These are phyloP conservation scores for Naja naja DNA, from an alignment of 2,113 vertebrate species.

Conservation along the genomic window DNA sequence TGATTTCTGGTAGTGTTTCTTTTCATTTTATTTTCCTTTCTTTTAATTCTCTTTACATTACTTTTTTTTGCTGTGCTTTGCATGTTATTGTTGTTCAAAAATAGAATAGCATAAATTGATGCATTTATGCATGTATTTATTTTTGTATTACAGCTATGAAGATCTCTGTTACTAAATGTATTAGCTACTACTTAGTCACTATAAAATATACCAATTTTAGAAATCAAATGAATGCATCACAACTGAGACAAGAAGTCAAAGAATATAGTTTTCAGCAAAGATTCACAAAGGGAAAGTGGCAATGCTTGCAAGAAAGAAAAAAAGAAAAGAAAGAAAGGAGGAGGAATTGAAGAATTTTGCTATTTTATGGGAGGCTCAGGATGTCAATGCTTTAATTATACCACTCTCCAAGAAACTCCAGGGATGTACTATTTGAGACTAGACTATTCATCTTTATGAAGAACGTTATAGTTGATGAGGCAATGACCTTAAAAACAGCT, in stretches of 20 bases:
- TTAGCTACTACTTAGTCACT: not conserved
- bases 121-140: not conserved
- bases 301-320: not conserved
- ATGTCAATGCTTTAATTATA: conserved; percentile 14
- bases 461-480: not conserved
- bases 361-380: not conserved
- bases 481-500: conserved; percentile 7
- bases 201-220: not conserved
- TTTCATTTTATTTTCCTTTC: not conserved
- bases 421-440: not conserved
- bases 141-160: not conserved
- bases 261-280: not conserved
- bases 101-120: not conserved
- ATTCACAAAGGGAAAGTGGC: not conserved
- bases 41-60: not conserved
- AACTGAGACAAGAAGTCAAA: not conserved
- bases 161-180: not conserved
- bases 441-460: conserved; percentile 12
- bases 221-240: not conserved
- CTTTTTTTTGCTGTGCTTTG: not conserved
- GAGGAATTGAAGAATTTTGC: not conserved
- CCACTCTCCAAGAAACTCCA: conserved; percentile 12
- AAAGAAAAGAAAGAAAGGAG: not conserved
- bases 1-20: not conserved
- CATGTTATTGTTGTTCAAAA: not conserved